Percentiles rank a stretch among this genome's conserved stretches.
phyloP scores from a whole-genome alignment of 2,113 vertebrate species.

The Mus pahari region DNA sequence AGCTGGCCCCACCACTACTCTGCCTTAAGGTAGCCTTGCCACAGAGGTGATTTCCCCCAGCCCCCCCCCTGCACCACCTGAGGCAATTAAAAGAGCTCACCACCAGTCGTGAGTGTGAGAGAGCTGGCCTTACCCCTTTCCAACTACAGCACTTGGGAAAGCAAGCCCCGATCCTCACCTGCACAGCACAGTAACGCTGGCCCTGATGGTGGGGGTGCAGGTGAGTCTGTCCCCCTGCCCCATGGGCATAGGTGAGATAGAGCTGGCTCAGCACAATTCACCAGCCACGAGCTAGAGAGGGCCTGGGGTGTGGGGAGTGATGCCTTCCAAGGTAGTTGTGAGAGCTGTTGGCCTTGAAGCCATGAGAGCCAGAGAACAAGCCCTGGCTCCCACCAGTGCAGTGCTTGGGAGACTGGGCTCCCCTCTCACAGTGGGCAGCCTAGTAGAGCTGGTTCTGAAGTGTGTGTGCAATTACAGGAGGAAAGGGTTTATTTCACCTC shows the following conservation, averaged over 20 bases:
- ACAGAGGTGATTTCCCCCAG: neutral
- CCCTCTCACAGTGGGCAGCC: neutral
- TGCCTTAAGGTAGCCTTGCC: neutral
- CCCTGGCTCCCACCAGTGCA: neutral
- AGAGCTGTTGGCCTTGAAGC: neutral
- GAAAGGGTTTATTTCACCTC: neutral
- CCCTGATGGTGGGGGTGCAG: neutral
- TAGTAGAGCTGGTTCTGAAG: neutral
- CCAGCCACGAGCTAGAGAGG: neutral
- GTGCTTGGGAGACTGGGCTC: too few species aligned
- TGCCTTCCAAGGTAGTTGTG: neutral
- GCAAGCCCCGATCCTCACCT: neutral
- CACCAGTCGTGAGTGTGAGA: neutral
- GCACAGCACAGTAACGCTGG: neutral
- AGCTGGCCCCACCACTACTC: neutral
- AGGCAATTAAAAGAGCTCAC: neutral
- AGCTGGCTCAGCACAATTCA: neutral
- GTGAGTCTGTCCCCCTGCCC: neutral
- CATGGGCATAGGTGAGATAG: neutral
- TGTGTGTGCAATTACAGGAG: too few species aligned
- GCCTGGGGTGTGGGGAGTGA: too few species aligned
- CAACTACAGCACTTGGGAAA: neutral
- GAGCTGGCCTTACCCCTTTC: neutral
- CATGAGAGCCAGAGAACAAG: neutral
- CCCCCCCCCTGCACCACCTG: neutral